A percentile compares a stretch with the other conserved stretches of the same genome.
phyloP scores from a whole-genome alignment of 2,113 vertebrate species.

The Dasyurus viverrinus region DNA sequence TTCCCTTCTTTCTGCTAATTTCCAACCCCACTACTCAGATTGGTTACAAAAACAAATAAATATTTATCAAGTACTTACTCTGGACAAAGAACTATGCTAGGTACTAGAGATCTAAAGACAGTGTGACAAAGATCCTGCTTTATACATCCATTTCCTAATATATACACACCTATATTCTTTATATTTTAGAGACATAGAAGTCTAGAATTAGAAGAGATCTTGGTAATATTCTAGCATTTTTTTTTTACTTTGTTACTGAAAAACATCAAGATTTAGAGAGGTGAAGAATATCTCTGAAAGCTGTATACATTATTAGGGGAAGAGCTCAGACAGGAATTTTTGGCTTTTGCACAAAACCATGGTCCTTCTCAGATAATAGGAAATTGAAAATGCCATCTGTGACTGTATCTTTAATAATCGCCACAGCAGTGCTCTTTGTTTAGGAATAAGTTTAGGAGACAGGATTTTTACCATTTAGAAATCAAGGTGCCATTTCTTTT shows the following conservation, averaged over 20 bases:
- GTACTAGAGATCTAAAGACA: not conserved
- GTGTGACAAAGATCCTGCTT: not conserved
- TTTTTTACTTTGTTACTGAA: not conserved
- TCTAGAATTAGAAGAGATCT: not conserved
- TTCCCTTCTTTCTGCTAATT: not conserved
- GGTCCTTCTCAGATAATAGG: not conserved
- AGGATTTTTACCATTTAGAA: not conserved
- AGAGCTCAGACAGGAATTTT: not conserved
- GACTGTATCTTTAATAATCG: not conserved
- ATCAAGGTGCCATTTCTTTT: not conserved
- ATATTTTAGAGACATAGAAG: not conserved
- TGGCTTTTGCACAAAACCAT: not conserved
- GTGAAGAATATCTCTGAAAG: not conserved
- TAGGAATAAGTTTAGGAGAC: not conserved
- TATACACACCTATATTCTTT: not conserved
- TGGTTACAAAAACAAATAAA: not conserved
- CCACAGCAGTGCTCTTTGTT: not conserved
- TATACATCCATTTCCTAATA: not conserved
- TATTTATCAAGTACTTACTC: not conserved
- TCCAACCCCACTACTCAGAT: not conserved
- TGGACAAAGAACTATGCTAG: not conserved
- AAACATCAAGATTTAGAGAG: not conserved
- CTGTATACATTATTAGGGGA: not conserved
- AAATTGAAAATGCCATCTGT: not conserved
- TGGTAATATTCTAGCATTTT: not conserved